These are phyloP conservation scores for Malurus alboscapulatus DNA, from an alignment of 2,113 vertebrate genomes.

Conservation along the genomic window DNA sequence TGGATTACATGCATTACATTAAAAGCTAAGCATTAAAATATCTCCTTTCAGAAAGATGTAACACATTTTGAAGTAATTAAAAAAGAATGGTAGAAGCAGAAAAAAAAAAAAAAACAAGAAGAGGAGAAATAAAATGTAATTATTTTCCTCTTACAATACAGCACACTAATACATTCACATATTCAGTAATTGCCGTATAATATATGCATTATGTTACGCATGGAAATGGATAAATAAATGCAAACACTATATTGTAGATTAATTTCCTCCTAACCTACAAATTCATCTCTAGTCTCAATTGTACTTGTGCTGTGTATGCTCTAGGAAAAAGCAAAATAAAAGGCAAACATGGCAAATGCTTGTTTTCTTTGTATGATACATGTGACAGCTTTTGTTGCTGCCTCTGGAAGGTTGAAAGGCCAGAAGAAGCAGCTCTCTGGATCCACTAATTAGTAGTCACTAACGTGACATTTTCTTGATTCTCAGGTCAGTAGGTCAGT, in stretches of 20 bases:
- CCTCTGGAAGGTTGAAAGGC: slow-evolving; percentile 73
- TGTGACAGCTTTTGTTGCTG: slow-evolving; percentile 73
- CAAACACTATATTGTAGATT: slow-evolving; percentile 33
- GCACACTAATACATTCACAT: neutral
- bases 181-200: neutral
- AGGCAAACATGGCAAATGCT: slow-evolving; percentile 20
- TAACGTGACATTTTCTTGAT: slow-evolving; percentile 76
- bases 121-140: neutral
- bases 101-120: neutral
- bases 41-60: neutral
- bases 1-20: neutral
- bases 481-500: slow-evolving; percentile 77
- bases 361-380: slow-evolving; percentile 73
- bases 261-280: slow-evolving; percentile 69
- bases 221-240: slow-evolving; percentile 3
- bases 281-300: slow-evolving; percentile 58
- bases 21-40: neutral
- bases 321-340: neutral
- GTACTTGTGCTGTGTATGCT: slow-evolving; percentile 18
- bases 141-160: neutral
- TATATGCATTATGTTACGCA: neutral
- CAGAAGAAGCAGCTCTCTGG: slow-evolving; percentile 69
- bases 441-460: slow-evolving; percentile 85
- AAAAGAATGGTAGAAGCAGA: neutral
- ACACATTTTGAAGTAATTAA: neutral